Conservation (phyloP, 35 echinoderm and acorn worm species). For the Acanthaster planci region DNA sequence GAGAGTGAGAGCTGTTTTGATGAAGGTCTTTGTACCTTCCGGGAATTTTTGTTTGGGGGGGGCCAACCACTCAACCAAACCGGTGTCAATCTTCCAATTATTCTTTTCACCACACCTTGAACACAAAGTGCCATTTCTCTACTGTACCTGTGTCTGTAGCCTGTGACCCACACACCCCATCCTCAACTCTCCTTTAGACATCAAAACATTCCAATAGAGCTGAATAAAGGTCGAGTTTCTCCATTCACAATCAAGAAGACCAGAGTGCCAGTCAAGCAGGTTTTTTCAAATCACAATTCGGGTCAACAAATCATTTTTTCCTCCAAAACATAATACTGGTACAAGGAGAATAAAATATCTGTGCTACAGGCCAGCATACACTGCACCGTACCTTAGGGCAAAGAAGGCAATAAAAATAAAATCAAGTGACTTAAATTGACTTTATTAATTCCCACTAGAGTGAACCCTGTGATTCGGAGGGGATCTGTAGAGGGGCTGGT, state of each 20-base stretch:
- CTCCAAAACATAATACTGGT: too few relatives aligned
- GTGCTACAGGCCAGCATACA: background rate
- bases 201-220: background rate
- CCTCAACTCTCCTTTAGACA: background rate
- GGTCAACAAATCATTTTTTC: background rate
- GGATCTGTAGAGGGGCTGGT: background rate
- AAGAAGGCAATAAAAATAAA: background rate
- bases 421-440: background rate
- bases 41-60: too few relatives aligned
- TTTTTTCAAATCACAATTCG: background rate
- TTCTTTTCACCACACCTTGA: background rate
- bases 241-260: background rate
- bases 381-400: background rate
- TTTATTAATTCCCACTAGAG: background rate
- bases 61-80: too few relatives aligned
- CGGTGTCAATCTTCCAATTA: background rate
- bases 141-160: background rate
- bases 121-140: background rate
- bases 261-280: background rate
- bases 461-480: background rate
- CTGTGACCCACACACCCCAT: background rate
- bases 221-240: background rate
- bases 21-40: too few relatives aligned
- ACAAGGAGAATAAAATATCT: background rate
- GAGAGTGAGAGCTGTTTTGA: too few relatives aligned